Percentiles rank a stretch among this genome's conserved stretches.
These are phyloP conservation scores for Pyrochroa serraticornis DNA, from an alignment of 2,888 invertebrate species.

Conservation along the genomic window DNA sequence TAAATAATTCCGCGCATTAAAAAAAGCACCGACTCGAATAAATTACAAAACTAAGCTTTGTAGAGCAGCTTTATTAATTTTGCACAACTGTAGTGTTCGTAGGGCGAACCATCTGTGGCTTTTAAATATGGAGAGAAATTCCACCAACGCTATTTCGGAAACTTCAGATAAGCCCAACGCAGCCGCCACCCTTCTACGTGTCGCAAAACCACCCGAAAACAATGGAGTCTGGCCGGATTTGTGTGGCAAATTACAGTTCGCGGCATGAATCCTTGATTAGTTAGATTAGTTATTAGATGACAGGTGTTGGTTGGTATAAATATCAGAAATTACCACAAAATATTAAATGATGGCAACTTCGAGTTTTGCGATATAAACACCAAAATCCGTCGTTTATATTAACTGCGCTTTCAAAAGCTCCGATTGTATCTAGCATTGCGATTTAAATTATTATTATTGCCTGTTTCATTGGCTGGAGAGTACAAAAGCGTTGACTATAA, in stretches of 20 bases:
- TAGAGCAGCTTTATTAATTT: conserved; percentile 39
- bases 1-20: no score
- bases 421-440: no score
- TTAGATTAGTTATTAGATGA: conserved; percentile 51
- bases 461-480: no score
- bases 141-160: not conserved
- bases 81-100: conserved; percentile 32
- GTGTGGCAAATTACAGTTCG: conserved; percentile 55
- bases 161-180: not conserved
- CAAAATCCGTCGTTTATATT: no score
- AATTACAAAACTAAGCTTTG: conserved; percentile 33
- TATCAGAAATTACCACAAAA: no score
- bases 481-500: no score
- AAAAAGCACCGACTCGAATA: conserved; percentile 17
- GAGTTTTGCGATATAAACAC: no score
- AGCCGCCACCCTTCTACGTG: not conserved
- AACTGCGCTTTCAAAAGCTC: no score
- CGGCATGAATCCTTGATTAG: conserved; percentile 54
- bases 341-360: no score
- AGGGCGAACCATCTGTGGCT: no score
- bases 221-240: conserved; percentile 42
- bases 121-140: not conserved
- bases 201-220: conserved; percentile 15
- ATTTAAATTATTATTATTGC: no score
- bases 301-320: conserved; percentile 39